These are phyloP conservation scores for Sparus aurata DNA, from an alignment of 2,797 vertebrate genomes.

Conservation along the genomic window DNA sequence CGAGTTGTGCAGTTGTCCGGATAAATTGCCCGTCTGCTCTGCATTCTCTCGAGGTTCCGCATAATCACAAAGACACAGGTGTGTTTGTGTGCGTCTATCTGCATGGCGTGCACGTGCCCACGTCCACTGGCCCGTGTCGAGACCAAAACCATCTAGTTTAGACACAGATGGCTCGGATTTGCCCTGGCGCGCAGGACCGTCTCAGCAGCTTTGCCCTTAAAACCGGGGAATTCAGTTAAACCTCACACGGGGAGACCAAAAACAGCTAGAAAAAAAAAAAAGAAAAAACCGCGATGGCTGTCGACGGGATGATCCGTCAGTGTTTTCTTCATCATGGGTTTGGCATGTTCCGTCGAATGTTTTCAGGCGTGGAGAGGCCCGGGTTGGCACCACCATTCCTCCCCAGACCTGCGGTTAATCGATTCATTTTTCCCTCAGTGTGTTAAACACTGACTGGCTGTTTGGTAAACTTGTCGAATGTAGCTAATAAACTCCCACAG, in stretches of 20 bases:
- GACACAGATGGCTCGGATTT: conserved; percentile 60
- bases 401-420: conserved; percentile 49
- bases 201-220: conserved; percentile 37
- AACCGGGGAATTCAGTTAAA: conserved; percentile 49
- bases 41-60: conserved; percentile 13
- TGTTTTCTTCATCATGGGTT: conserved; percentile 54
- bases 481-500: conserved; percentile 26
- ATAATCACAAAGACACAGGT: conserved; percentile 44
- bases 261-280: neutral
- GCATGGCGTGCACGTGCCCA: conserved; percentile 19
- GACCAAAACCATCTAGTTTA: conserved; percentile 42
- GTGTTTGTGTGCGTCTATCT: conserved; percentile 31
- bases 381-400: conserved; percentile 33
- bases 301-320: conserved; percentile 39
- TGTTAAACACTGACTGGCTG: conserved; percentile 54
- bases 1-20: conserved; percentile 5
- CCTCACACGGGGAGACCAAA: conserved; percentile 47
- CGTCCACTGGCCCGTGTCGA: conserved; percentile 28
- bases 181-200: conserved; percentile 38
- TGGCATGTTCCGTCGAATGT: conserved; percentile 48
- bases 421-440: conserved; percentile 35
- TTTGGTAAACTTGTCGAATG: conserved; percentile 35
- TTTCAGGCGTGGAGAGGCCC: conserved; percentile 23
- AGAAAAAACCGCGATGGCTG: conserved; percentile 36
- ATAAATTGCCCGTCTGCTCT: conserved; percentile 11